Base-by-base conservation (phyloP, 2,888 invertebrate genomes). In the Trachelus tabidus region DNA sequence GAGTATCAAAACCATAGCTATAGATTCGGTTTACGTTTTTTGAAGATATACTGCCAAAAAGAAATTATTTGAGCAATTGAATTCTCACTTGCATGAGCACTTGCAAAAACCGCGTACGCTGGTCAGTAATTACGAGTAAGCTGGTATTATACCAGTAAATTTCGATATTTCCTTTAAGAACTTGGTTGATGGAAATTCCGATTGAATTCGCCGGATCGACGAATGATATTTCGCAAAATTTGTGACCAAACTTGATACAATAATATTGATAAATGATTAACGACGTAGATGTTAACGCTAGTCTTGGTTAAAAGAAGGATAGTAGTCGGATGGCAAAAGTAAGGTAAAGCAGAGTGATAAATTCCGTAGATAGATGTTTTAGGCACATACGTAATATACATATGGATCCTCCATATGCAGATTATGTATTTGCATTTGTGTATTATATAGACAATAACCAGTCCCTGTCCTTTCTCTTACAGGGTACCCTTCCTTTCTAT, bases 381-480 rank as follows among this genome's bases (percentile, higher is more conserved):
- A 31, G 71, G 12, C 33, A 31, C 12, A 71, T 71, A 71, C 71
- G 12, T 31, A 71, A 71, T 34, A 33, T 71, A 34, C 71, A 9
- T 34, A 34, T 71, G 23, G 33, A 31, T 33, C 12, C 12, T 71
- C 71, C 71, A 56, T 56, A 56, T 56, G 56, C 9, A 56, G 6
- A 56, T 56, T 23, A 56, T 56, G 56, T 56, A 56, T 56, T 9
- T 56, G 56, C 23, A 23, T 56, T 56, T 56, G 56, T 56, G 56
- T 56, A 56, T 56, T 34, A 34, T 71, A 71, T 71, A 71, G 71
- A 71, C 71, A 71, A 71, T 71, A 71, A 71, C 71, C 71, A 71
- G 23, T 71, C 71, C 71, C 71, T 71, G 71, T 31, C 71, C 34
- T 23, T 71, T 71, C 71, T 71, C 71, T 71, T 71, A 71, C 71